Evolutionary conservation across 2,113 vertebrate genomes (phyloP).

Genomic region (Martes martes): DNA sequence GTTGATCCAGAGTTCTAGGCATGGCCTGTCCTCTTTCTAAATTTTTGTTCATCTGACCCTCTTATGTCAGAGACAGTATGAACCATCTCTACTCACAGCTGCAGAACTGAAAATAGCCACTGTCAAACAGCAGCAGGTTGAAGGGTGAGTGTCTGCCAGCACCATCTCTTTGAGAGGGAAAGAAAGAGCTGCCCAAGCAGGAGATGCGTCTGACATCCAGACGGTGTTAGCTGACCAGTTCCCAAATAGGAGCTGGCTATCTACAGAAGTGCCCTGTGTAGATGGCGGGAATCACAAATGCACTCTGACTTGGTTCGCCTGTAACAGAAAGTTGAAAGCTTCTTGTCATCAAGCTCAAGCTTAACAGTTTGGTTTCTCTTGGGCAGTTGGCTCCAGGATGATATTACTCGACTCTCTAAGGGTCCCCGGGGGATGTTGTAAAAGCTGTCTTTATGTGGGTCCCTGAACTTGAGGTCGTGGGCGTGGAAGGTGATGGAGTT

Average conservation of each 20-base stretch:
- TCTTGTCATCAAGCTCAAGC: neutral
- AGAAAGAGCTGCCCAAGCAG: neutral
- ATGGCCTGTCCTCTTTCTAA: constrained; percentile 21
- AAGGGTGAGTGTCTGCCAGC: neutral
- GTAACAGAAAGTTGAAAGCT: neutral
- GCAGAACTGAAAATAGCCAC: constrained; percentile 9
- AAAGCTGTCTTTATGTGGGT: neutral
- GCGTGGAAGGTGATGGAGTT: neutral
- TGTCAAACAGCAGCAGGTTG: neutral
- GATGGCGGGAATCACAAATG: neutral
- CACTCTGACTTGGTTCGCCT: neutral
- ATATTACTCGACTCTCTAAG: fast-evolving
- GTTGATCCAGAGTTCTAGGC: constrained; percentile 30
- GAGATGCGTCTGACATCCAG: neutral
- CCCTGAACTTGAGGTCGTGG: neutral
- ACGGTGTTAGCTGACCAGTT: neutral
- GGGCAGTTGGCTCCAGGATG: neutral
- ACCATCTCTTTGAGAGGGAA: neutral
- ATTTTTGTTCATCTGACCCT: constrained; percentile 37
- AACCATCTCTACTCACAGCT: neutral
- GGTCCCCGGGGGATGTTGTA: fast-evolving
- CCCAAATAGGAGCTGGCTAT: neutral
- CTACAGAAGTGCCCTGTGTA: neutral
- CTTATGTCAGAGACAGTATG: neutral
- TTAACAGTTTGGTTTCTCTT: neutral